Evolutionary conservation across 2,113 vertebrate genomes (phyloP), one percentile per base, ranked within the genome.

Genomic region (Eulemur rufifrons): DNA sequence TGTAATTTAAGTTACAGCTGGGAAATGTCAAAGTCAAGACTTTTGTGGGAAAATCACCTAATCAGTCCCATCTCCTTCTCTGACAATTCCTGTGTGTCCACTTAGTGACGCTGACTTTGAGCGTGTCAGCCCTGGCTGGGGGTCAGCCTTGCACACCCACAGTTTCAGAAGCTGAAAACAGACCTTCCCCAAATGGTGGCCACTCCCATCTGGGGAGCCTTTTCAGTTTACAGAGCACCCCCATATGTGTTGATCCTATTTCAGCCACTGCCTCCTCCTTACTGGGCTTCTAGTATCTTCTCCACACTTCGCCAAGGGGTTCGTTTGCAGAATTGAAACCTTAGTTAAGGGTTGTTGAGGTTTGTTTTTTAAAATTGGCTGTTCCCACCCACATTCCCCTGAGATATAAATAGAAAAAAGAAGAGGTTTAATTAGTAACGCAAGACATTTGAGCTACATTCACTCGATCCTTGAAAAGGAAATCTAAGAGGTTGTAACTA

Each of bases 401-500:
- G 95, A 86, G 96, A 98, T 99, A 99, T 98, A 99, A 99, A 99
- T 98, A 99, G 98, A 98, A 98, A 98, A 98, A 98, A 98, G 97
- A 98, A 98, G 98, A 97, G 98, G 98, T 99, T 99, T 99, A 98
- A 99, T 99, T 99, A 99, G 99, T 98, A 99, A 98, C 98, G 98
- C 98, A 98, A 98, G 99, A 98, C 99, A 99, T 98, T 97, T 71
- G 99, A 99, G 99, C 99, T 96, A 97, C 82, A 97, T 98, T 98
- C 98, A 99, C 98, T 98, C 98, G 99, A 99, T 99, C 99, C 99
- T 96, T 93, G 86, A 98, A 98, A 97, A 98, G 98, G 99, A 99
- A 99, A 99, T 98, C 98, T 97, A 99, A 99, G 99, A 97, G 97
- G 98, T 97, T 94, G 97, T 98, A 98, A 98, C 99, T 99, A 99